A percentile compares a stretch with the other conserved stretches of the same genome.
Conservation (phyloP, 2,113 vertebrate species). For the Nyctereutes procyonoides region DNA sequence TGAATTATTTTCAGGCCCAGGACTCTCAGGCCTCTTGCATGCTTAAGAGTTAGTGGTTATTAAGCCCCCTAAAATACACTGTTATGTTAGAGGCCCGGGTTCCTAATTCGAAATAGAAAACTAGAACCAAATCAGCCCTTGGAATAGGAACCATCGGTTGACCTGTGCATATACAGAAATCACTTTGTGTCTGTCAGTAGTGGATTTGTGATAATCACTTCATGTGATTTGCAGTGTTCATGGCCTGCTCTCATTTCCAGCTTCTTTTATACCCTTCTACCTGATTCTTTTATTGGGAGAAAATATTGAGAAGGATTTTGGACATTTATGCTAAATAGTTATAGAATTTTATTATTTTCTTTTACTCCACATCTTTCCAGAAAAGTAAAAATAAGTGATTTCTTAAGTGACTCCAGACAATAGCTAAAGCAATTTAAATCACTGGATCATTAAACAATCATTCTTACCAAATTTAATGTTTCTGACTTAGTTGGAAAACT, state of each 20-base stretch:
- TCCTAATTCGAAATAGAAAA: neutral
- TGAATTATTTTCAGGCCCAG: neutral
- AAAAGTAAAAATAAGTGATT: slow-evolving; percentile 16
- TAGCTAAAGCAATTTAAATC: slow-evolving; percentile 12
- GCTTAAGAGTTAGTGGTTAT: neutral
- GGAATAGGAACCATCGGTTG: neutral
- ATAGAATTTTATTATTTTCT: slow-evolving; percentile 17
- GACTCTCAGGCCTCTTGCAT: neutral
- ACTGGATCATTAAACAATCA: neutral
- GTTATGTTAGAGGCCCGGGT: neutral
- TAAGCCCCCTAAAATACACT: neutral
- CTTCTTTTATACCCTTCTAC: neutral
- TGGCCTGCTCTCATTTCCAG: neutral
- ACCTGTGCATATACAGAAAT: neutral
- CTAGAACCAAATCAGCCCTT: neutral
- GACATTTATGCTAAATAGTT: neutral
- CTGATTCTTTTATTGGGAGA: neutral
- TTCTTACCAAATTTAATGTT: neutral
- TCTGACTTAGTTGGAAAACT: neutral
- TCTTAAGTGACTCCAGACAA: neutral
- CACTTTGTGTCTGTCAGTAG: neutral
- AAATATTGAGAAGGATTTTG: neutral
- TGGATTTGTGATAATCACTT: neutral
- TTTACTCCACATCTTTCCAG: neutral
- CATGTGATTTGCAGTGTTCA: neutral